phyloP scores from a whole-genome alignment of 2,888 invertebrate species.

The Scaptomyza polygonia region DNA sequence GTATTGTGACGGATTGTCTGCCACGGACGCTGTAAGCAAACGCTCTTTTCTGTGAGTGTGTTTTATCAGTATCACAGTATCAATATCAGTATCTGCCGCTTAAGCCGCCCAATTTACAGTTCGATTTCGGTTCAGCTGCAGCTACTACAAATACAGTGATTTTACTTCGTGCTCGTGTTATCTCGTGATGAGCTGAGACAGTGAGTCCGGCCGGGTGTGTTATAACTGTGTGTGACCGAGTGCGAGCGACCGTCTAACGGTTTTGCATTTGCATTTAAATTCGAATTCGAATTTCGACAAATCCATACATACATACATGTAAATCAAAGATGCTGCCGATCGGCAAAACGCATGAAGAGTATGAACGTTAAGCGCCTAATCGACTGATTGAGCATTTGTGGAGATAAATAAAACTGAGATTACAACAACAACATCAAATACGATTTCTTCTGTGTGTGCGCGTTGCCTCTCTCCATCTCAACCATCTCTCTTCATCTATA shows the following conservation, averaged over 20 bases:
- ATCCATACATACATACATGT: conserved; percentile 22
- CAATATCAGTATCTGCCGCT: conserved; percentile 23
- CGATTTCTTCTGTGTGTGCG: conserved; percentile 13
- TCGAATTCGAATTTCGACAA: conserved; percentile 53
- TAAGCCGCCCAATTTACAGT: conserved; percentile 44
- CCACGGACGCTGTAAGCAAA: conserved; percentile 54
- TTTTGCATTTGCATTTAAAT: conserved; percentile 28
- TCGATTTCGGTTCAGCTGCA: conserved; percentile 31
- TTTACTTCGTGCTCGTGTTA: conserved; percentile 39
- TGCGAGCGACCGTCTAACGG: conserved; percentile 42
- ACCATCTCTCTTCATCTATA: neutral
- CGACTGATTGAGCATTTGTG: conserved; percentile 31
- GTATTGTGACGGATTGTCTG: conserved; percentile 67
- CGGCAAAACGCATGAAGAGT: conserved; percentile 41
- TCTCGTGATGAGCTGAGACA: conserved; percentile 32
- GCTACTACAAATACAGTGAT: conserved; percentile 12
- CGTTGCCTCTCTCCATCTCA: neutral
- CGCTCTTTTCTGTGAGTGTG: conserved; percentile 20
- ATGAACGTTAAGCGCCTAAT: conserved; percentile 24
- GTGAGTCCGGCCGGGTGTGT: conserved; percentile 8
- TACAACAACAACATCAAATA: conserved; percentile 29
- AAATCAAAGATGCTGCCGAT: conserved; percentile 61
- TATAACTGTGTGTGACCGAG: conserved; percentile 18
- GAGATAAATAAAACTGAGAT: conserved; percentile 51
- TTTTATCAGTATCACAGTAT: conserved; percentile 38